These are phyloP conservation scores for Archaeoteleia sp. DNA, from an alignment of 2,888 invertebrate genomes.

Conservation along the genomic window DNA sequence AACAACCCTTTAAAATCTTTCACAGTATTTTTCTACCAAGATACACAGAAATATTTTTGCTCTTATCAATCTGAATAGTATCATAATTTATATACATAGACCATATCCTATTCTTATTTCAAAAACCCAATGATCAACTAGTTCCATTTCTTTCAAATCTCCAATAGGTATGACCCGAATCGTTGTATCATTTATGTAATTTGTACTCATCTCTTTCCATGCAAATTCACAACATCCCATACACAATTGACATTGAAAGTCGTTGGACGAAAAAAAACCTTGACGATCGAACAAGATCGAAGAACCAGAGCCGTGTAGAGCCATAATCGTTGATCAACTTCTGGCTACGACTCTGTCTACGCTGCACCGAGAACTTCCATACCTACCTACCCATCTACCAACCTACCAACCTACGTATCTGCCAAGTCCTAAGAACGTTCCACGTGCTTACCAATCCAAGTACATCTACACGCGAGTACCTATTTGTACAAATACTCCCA, in stretches of 20 bases:
- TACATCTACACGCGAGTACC: slow-evolving; percentile 26
- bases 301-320: slow-evolving; percentile 63
- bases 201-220: no score
- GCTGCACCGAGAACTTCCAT: slow-evolving; percentile 54
- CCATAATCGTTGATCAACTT: slow-evolving; percentile 69
- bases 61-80: no score
- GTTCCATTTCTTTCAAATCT: no score
- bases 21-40: no score
- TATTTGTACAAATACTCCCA: slow-evolving; percentile 31
- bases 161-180: no score
- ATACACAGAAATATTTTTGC: no score
- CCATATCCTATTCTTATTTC: no score
- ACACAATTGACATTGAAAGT: slow-evolving; percentile 60
- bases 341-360: slow-evolving; percentile 58
- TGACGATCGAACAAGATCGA: slow-evolving; percentile 63
- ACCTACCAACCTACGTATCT: slow-evolving; percentile 25
- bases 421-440: slow-evolving; percentile 11
- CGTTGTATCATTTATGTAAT: no score
- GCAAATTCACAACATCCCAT: no score
- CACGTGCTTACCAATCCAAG: slow-evolving; percentile 38
- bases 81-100: no score
- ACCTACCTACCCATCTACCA: slow-evolving; percentile 51
- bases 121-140: no score
- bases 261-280: slow-evolving; percentile 60
- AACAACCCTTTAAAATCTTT: no score